Conservation (phyloP, 2,888 invertebrate species). For the Epinotia bilunana region DNA sequence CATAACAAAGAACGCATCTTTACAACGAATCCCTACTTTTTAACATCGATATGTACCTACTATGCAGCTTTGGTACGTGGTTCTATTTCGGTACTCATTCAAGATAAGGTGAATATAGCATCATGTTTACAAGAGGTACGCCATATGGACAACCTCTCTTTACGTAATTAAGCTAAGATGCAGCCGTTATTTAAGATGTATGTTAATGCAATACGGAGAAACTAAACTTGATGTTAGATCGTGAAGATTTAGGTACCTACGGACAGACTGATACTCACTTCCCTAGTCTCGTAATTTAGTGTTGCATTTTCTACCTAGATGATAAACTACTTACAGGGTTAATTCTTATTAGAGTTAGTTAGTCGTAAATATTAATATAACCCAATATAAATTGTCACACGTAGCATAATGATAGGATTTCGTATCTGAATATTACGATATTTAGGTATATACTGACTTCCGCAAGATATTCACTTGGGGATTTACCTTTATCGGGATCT, state of each 20-base stretch:
- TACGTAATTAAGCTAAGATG: conserved; percentile 38
- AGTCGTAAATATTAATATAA: background rate
- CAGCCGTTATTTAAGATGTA: conserved; percentile 22
- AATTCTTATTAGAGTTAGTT: background rate
- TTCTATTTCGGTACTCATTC: conserved; percentile 46
- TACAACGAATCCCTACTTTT: background rate
- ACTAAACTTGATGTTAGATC: conserved; percentile 14
- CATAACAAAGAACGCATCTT: background rate
- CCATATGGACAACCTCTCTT: conserved; percentile 36
- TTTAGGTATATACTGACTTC: no score
- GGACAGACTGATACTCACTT: background rate
- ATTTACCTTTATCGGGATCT: no score
- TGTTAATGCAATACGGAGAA: conserved; percentile 27
- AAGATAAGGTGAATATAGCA: conserved; percentile 49
- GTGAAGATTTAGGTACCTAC: conserved; percentile 9
- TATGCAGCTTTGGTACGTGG: background rate
- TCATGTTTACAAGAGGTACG: conserved; percentile 45
- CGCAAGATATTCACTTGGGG: no score
- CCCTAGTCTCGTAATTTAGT: background rate
- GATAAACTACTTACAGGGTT: no score
- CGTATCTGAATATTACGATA: no score
- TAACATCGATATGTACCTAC: background rate
- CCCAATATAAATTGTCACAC: background rate
- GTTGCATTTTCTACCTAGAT: no score
- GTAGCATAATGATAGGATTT: no score